A percentile compares a stretch with the other conserved stretches of the same genome.
These are phyloP conservation scores for Ellobium chinense DNA, from an alignment of 2,888 invertebrate genomes.

Conservation along the genomic window DNA sequence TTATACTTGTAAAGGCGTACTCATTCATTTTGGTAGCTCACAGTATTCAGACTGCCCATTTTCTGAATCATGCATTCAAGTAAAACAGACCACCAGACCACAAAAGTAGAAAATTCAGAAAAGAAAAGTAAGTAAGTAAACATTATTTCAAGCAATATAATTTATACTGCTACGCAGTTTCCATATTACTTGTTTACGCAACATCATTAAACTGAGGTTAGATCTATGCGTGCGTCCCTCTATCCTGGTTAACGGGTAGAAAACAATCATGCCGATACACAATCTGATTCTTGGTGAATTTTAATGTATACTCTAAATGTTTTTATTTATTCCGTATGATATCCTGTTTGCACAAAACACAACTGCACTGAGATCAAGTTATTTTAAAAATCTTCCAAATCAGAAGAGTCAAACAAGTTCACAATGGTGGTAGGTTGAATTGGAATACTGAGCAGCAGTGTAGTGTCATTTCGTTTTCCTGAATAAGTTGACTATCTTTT, in stretches of 20 bases:
- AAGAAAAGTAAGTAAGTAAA: neutral
- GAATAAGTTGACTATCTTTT: too few relatives aligned
- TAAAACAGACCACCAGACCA: neutral
- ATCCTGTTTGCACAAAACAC: neutral
- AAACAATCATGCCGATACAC: neutral
- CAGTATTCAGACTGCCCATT: neutral
- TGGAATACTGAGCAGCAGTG: too few relatives aligned
- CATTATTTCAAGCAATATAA: neutral
- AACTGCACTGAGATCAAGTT: neutral
- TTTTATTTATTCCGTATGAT: neutral
- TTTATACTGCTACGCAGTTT: neutral
- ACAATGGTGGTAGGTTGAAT: neutral
- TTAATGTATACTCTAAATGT: neutral
- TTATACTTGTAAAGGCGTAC: neutral
- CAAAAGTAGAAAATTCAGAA: neutral
- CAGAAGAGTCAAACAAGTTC: neutral
- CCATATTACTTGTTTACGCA: neutral
- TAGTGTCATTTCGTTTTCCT: too few relatives aligned
- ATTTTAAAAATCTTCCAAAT: neutral
- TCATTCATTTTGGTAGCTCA: neutral
- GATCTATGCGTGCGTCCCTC: neutral
- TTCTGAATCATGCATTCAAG: neutral
- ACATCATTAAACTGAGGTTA: neutral
- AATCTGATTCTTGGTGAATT: neutral
- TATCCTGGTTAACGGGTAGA: neutral